Percentiles rank a stretch among this genome's conserved stretches.
Conservation (phyloP, 2,888 invertebrate species). For the Steinernema carpocapsae region DNA sequence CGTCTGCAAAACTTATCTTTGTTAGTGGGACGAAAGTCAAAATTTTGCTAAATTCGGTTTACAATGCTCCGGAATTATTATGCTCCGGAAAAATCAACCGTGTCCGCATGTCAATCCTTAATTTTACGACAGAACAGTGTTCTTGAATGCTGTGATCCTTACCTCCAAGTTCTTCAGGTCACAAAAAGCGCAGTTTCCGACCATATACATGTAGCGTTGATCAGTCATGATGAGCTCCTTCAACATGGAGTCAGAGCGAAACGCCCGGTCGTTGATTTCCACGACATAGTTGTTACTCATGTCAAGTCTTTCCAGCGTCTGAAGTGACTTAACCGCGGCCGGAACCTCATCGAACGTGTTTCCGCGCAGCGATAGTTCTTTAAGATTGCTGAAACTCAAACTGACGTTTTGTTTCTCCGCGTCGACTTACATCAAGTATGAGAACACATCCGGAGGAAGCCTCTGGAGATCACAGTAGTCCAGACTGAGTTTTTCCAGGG, state of each 20-base stretch:
- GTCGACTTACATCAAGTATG: conserved; percentile 39
- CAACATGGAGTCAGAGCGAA: conserved; percentile 50
- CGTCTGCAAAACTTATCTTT: neutral
- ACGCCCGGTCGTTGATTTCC: conserved; percentile 45
- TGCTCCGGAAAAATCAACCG: too few species aligned
- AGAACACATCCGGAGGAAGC: conserved; percentile 51
- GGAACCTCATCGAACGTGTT: conserved; percentile 54
- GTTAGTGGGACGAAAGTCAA: too few species aligned
- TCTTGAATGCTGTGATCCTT: neutral
- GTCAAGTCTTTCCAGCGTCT: conserved; percentile 50
- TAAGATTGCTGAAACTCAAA: conserved; percentile 58
- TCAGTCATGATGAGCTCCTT: conserved; percentile 55
- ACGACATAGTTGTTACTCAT: conserved; percentile 49
- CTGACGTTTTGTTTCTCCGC: neutral
- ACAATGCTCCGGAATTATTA: too few species aligned
- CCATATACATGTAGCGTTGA: conserved; percentile 36
- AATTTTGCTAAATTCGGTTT: neutral
- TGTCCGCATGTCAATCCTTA: too few species aligned
- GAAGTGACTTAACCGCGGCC: conserved; percentile 45
- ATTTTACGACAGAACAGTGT: neutral
- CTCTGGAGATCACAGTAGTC: conserved; percentile 49
- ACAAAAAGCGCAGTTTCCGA: conserved; percentile 9
- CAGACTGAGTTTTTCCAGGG: conserved; percentile 53
- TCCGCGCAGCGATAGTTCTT: conserved; percentile 49
- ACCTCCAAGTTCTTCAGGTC: conserved; percentile 23